These are phyloP conservation scores for Gambelia wislizenii DNA, from an alignment of 2,797 vertebrate genomes.

Conservation along the genomic window DNA sequence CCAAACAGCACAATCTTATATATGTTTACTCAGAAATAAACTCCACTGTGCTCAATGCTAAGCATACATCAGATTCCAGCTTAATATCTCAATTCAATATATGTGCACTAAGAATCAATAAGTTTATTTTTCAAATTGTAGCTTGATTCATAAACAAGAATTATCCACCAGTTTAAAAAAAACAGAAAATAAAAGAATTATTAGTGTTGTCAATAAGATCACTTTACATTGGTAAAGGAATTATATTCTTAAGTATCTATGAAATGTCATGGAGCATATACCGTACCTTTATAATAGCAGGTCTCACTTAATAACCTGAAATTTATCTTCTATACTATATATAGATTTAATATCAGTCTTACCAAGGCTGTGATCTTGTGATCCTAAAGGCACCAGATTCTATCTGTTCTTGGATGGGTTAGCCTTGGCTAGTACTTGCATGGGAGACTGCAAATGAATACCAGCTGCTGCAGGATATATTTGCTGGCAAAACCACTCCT, in stretches of 20 bases:
- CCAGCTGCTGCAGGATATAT: too few species aligned
- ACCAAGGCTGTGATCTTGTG: too few species aligned
- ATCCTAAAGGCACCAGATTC: too few species aligned
- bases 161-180: not conserved
- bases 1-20: not conserved
- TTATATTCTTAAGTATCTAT: not conserved
- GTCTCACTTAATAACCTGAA: constrained; percentile 16
- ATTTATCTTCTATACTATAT: constrained; percentile 8
- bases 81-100: not conserved
- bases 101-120: not conserved
- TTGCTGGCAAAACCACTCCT: too few species aligned
- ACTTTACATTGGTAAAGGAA: not conserved
- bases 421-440: too few species aligned
- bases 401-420: too few species aligned
- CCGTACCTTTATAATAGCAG: not conserved
- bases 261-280: constrained; percentile 39
- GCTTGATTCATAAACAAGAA: not conserved
- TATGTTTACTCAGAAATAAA: not conserved
- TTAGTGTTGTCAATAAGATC: not conserved
- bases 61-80: not conserved
- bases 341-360: not conserved
- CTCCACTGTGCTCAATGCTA: not conserved
- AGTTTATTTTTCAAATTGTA: not conserved
- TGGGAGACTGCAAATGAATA: too few species aligned
- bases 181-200: not conserved